phyloP scores from a whole-genome alignment of 1,140 invertebrate species.

The Physella acuta region DNA sequence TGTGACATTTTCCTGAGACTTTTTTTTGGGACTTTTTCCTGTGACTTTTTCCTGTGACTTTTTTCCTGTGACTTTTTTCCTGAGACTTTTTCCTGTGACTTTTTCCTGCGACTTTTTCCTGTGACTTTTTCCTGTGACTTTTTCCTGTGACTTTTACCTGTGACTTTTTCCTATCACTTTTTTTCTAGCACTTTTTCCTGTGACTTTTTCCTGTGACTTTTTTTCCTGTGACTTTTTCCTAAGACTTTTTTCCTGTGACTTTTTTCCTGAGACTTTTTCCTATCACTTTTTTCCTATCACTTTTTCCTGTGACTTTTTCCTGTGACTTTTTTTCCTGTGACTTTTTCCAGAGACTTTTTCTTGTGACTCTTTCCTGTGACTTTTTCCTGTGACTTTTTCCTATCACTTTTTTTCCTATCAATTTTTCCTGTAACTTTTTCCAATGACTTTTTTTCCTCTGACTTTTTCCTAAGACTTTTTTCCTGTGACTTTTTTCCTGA shows the following conservation, averaged over 20 bases:
- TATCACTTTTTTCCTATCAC: too few relatives aligned
- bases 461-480: too few relatives aligned
- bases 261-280: too few relatives aligned
- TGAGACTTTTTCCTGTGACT: background rate
- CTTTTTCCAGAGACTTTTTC: slow-evolving; percentile 9
- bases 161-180: background rate
- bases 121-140: background rate
- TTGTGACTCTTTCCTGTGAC: slow-evolving; percentile 6
- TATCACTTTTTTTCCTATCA: too few relatives aligned
- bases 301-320: slow-evolving; percentile 13
- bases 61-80: too few relatives aligned
- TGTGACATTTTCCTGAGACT: background rate
- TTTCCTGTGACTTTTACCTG: too few relatives aligned
- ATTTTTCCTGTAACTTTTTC: too few relatives aligned
- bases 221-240: background rate
- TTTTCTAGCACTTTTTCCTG: slow-evolving; percentile 8
- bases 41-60: background rate
- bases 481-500: background rate
- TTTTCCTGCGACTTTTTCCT: background rate
- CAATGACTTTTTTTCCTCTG: too few relatives aligned
- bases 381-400: slow-evolving; percentile 8
- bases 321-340: slow-evolving; percentile 7
- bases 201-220: background rate
- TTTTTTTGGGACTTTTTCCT: background rate
- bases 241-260: too few relatives aligned